A percentile compares a stretch with the other conserved stretches of the same genome.
These are phyloP conservation scores for Anas bernieri DNA, from an alignment of 2,797 vertebrate genomes.

Conservation along the genomic window DNA sequence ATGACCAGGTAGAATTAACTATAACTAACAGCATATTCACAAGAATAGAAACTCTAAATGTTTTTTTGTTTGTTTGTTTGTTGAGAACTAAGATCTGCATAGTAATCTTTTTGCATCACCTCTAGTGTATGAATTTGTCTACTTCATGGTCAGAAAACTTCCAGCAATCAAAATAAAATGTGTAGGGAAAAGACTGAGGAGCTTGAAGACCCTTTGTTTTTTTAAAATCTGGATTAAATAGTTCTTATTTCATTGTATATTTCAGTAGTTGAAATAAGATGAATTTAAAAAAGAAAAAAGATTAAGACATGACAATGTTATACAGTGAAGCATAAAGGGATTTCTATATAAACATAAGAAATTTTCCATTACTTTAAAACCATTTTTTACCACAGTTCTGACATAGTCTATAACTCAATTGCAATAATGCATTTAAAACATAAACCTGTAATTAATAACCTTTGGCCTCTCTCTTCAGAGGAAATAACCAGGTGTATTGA, in stretches of 20 bases:
- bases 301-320: background rate
- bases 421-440: background rate
- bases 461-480: background rate
- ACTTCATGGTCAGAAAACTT: background rate
- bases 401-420: background rate
- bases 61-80: background rate
- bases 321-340: background rate
- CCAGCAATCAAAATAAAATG: background rate
- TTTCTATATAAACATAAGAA: background rate
- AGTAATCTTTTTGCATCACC: background rate
- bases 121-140: background rate
- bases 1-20: background rate
- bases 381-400: background rate
- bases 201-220: background rate
- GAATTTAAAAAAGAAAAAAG: background rate
- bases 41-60: background rate
- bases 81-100: background rate
- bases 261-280: background rate
- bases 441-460: conserved; percentile 14
- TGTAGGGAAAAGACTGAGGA: background rate
- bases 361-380: background rate
- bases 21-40: background rate
- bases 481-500: conserved; percentile 3
- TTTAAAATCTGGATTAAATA: background rate
- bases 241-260: background rate